Evolutionary conservation across 2,888 invertebrate species (phyloP), one percentile per base, ranked within the genome.

Genomic region (Phrixothrix hirtus): DNA sequence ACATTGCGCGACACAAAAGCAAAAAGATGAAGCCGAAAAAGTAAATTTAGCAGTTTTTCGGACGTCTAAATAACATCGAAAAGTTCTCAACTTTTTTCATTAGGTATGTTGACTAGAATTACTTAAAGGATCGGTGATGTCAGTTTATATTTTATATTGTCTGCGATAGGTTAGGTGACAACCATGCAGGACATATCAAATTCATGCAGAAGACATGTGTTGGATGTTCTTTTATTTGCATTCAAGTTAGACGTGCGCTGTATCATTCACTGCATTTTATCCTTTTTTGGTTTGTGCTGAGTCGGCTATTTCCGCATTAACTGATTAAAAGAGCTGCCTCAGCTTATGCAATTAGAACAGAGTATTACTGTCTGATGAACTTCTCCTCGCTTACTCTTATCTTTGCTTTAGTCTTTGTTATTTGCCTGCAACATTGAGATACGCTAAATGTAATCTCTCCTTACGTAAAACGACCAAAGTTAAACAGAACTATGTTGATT

Each of bases 341-440:
- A 37, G 46, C 46, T 14, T 32, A 30, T 9, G 27, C 17, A 38
- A 47, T 36, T 45, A 36, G 30, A 11, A n/a, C n/a, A n/a, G 11
- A 11, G 16, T 15, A 32, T 32, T 21, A 11, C 27, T 43, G n/a
- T n/a, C n/a, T 32, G 31, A 41, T 32, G 42, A 42, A 42, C 42
- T 41, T 32, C 16, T 27, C 31, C 32, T 37, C 12, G 4, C 13
- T 37, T 34, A 9, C 25, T 17, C 13, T 41, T 37, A 29, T 45
- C 36, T 17, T n/a, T 7, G 13, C 29, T 35, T 35, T n/a, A 9
- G 12, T 35, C 34, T 21, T n/a, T n/a, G 36, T 30, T 15, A 17
- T 37, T 36, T 29, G 36, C 30, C 45, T 45, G 45, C 37, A 45
- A 37, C 25, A 13, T 27, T n/a, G 25, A 45, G 45, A 45, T 45